Conservation (phyloP, 2,797 vertebrate genomes). For the Carapus acus region DNA sequence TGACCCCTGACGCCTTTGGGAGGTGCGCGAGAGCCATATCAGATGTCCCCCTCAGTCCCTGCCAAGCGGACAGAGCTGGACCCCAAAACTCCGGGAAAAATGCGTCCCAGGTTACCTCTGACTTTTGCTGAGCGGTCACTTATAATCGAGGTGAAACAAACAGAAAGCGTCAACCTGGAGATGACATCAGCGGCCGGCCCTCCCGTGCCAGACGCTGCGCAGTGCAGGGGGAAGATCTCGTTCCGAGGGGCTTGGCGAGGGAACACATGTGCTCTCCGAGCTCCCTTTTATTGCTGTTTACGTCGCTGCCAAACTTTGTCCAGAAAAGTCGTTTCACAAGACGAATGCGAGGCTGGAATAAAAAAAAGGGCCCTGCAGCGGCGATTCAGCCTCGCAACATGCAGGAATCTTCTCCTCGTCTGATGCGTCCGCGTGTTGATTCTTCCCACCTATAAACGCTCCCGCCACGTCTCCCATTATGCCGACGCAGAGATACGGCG, state of each 20-base stretch:
- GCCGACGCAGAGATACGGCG: slow-evolving; percentile 36
- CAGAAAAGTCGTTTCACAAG: slow-evolving; percentile 60
- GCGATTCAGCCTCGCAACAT: slow-evolving; percentile 29
- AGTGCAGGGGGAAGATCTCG: slow-evolving; percentile 54
- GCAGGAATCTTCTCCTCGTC: slow-evolving; percentile 31
- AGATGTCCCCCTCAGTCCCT: slow-evolving; percentile 14
- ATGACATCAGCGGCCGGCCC: slow-evolving; percentile 64
- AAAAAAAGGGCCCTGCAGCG: slow-evolving; percentile 34
- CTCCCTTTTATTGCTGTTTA: slow-evolving; percentile 66
- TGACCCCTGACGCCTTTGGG: slow-evolving; percentile 11
- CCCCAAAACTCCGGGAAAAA: slow-evolving; percentile 51
- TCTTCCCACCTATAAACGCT: slow-evolving; percentile 42
- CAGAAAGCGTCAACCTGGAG: slow-evolving; percentile 58
- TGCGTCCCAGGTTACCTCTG: slow-evolving; percentile 45
- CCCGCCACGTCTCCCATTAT: slow-evolving; percentile 28
- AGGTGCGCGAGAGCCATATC: slow-evolving; percentile 16
- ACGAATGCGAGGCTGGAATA: slow-evolving; percentile 59
- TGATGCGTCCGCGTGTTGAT: slow-evolving; percentile 30
- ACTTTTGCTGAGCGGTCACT: slow-evolving; percentile 52
- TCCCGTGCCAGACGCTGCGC: slow-evolving; percentile 55
- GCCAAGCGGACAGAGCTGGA: slow-evolving; percentile 31
- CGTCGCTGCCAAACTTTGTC: slow-evolving; percentile 62
- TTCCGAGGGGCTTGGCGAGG: slow-evolving; percentile 62
- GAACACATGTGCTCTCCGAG: slow-evolving; percentile 51
- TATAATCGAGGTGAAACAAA: slow-evolving; percentile 63